Percentiles rank a stretch among this genome's conserved stretches.
Conservation (phyloP, 2,888 invertebrate species). For the Lissocephala sabroskyi region DNA sequence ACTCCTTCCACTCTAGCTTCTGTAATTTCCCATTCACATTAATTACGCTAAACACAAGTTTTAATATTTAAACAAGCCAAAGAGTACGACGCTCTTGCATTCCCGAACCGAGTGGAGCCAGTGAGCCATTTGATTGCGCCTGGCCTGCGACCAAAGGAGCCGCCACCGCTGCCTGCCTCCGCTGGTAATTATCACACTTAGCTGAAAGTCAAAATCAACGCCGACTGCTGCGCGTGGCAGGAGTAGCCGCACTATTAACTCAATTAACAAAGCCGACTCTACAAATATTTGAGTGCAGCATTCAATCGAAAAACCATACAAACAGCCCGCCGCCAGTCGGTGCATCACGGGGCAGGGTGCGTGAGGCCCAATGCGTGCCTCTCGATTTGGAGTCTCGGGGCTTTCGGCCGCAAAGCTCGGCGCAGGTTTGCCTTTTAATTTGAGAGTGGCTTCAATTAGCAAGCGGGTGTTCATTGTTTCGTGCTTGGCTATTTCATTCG, state of each 20-base stretch:
- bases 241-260: constrained; percentile 46
- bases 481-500: constrained; percentile 46
- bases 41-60: constrained; percentile 61
- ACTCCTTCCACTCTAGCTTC: too few relatives aligned
- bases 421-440: constrained; percentile 57
- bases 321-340: constrained; percentile 30
- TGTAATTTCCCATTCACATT: constrained; percentile 57
- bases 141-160: constrained; percentile 29
- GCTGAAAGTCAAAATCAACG: constrained; percentile 57
- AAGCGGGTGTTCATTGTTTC: constrained; percentile 53
- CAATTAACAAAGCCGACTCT: constrained; percentile 42
- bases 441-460: constrained; percentile 55
- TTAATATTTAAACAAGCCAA: constrained; percentile 53
- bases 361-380: background rate
- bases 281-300: constrained; percentile 66
- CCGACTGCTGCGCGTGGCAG: constrained; percentile 52
- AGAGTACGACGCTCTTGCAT: constrained; percentile 24
- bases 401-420: background rate
- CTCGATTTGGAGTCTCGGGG: background rate
- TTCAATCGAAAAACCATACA: constrained; percentile 69
- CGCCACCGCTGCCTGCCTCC: constrained; percentile 29
- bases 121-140: constrained; percentile 57
- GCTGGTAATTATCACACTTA: constrained; percentile 59
- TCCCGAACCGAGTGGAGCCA: too few relatives aligned
- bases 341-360: background rate